phyloP scores from a whole-genome alignment of 2,888 invertebrate species.

The Microctonus aethiopoides region DNA sequence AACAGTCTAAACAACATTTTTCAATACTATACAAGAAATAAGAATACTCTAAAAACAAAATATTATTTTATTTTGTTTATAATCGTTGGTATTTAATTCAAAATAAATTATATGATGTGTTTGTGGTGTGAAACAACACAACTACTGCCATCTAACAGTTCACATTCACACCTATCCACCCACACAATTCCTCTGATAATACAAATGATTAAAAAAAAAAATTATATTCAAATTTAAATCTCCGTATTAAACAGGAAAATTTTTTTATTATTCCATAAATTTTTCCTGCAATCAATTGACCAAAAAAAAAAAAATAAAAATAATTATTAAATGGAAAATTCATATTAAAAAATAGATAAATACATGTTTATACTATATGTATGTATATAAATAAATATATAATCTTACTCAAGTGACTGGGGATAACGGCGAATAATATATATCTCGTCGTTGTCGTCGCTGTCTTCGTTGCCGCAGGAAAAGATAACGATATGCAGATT shows the following conservation, averaged over 20 bases:
- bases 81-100: too few species aligned
- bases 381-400: neutral
- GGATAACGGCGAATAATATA: conserved; percentile 25
- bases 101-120: too few species aligned
- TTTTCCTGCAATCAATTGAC: too few species aligned
- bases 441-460: neutral
- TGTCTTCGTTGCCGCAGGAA: conserved; percentile 37
- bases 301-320: too few species aligned
- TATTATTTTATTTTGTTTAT: too few species aligned
- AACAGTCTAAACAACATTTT: conserved; percentile 30
- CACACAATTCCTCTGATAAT: too few species aligned
- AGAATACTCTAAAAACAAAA: neutral
- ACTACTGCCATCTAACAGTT: neutral
- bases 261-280: too few species aligned
- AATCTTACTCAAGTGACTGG: conserved; percentile 8
- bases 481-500: conserved; percentile 63
- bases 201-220: neutral
- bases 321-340: neutral
- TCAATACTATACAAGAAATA: conserved; percentile 39
- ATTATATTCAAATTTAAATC: neutral
- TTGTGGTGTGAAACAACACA: neutral
- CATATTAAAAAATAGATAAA: neutral
- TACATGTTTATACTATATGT: neutral
- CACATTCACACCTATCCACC: too few species aligned
- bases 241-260: too few species aligned